Conservation (phyloP, 2,888 invertebrate species). For the Yponomeuta plumbellus region DNA sequence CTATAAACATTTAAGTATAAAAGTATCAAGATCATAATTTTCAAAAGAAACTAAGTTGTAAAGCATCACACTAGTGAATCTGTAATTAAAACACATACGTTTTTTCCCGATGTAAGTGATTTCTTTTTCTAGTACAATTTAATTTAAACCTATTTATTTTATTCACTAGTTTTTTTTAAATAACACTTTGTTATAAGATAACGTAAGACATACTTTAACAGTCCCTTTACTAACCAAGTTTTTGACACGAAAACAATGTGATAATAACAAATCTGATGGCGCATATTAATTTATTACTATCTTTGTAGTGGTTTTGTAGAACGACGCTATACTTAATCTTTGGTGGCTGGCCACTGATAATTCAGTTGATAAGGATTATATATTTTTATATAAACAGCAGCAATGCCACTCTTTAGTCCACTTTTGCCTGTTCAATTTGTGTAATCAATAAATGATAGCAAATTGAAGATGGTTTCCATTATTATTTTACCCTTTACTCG, state of each 20-base stretch:
- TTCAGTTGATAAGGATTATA: constrained; percentile 53
- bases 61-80: not conserved
- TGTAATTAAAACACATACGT: not conserved
- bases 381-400: constrained; percentile 49
- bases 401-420: constrained; percentile 53
- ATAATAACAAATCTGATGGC: constrained; percentile 37
- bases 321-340: constrained; percentile 29
- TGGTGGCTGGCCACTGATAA: constrained; percentile 69
- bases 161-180: constrained; percentile 5
- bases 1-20: constrained; percentile 5
- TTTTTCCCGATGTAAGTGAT: not conserved
- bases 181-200: not conserved
- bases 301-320: constrained; percentile 22
- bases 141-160: constrained; percentile 10
- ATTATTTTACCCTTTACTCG: not conserved
- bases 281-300: constrained; percentile 24
- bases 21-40: not conserved
- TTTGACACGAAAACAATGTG: constrained; percentile 41
- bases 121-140: constrained; percentile 14
- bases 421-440: constrained; percentile 65
- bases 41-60: not conserved
- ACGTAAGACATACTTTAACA: not conserved
- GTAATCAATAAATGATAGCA: constrained; percentile 72
- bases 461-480: constrained; percentile 48
- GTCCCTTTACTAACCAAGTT: constrained; percentile 4